A percentile compares a stretch with the other conserved stretches of the same genome.
Evolutionary conservation across 2,888 invertebrate genomes (phyloP).

Genomic region (Tetramorium bicarinatum): DNA sequence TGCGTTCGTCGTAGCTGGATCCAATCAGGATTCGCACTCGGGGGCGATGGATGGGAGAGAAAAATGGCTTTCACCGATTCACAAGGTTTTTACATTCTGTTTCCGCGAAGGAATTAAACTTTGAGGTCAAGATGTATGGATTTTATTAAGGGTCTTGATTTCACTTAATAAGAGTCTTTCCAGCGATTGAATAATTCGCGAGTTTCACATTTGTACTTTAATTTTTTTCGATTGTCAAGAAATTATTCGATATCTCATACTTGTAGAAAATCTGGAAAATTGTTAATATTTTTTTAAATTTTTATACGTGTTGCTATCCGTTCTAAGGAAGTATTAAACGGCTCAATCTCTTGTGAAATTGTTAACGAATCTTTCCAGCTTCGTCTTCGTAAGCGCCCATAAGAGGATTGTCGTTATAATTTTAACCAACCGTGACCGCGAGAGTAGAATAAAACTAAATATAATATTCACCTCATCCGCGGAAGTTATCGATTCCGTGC

Average conservation of each 20-base stretch:
- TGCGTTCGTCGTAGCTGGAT: constrained; percentile 65
- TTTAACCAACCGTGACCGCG: background rate
- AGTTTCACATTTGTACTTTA: background rate
- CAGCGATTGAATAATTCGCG: background rate
- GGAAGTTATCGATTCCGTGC: constrained; percentile 42
- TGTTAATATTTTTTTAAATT: background rate
- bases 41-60: constrained; percentile 64
- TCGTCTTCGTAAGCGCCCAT: background rate
- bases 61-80: constrained; percentile 73
- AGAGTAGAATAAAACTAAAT: constrained; percentile 30
- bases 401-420: constrained; percentile 37
- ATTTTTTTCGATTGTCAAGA: background rate
- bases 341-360: background rate
- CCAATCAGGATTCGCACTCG: constrained; percentile 70
- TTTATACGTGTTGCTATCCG: background rate
- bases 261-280: background rate
- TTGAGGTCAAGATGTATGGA: background rate
- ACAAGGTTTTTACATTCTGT: constrained; percentile 43
- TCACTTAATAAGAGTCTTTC: background rate
- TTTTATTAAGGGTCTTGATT: background rate
- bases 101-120: background rate
- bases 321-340: background rate
- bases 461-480: constrained; percentile 26
- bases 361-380: constrained; percentile 8
- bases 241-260: background rate